phyloP scores from a whole-genome alignment of 2,888 invertebrate genomes.

The Eristalinus sepulchralis region DNA sequence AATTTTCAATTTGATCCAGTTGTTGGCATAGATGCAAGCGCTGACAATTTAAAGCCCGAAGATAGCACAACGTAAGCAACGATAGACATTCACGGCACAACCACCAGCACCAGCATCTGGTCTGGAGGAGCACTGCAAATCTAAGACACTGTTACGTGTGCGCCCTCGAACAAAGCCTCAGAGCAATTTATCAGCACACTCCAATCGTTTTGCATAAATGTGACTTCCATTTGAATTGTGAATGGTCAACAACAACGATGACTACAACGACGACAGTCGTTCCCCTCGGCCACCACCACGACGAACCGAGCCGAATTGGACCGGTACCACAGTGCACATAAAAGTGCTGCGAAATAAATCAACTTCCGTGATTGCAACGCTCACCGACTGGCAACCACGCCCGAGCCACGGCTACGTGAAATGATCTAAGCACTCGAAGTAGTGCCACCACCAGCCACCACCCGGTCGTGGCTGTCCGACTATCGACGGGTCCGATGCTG shows the following conservation, averaged over 20 bases:
- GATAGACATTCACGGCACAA: slow-evolving; percentile 29
- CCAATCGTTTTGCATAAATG: slow-evolving; percentile 70
- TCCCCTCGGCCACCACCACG: slow-evolving; percentile 5
- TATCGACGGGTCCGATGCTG: slow-evolving; percentile 39
- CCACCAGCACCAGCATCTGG: not conserved
- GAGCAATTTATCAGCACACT: slow-evolving; percentile 65
- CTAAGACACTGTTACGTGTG: slow-evolving; percentile 23
- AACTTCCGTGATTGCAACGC: slow-evolving; percentile 69
- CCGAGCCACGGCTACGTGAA: slow-evolving; percentile 23
- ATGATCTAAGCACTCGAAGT: slow-evolving; percentile 43
- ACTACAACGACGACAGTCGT: slow-evolving; percentile 31
- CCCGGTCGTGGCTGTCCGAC: slow-evolving; percentile 3
- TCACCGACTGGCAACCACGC: slow-evolving; percentile 65
- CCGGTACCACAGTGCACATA: slow-evolving; percentile 46
- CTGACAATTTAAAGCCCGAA: slow-evolving; percentile 61
- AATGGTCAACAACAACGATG: slow-evolving; percentile 15
- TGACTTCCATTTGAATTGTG: slow-evolving; percentile 61
- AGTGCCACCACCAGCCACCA: slow-evolving; percentile 21
- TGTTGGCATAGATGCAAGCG: slow-evolving; percentile 49
- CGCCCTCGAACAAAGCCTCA: slow-evolving; percentile 59
- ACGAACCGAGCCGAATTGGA: not conserved
- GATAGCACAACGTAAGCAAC: slow-evolving; percentile 16
- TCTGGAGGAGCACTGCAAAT: slow-evolving; percentile 33
- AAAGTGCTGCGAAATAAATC: slow-evolving; percentile 70
- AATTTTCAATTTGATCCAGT: slow-evolving; percentile 61